phyloP scores from a whole-genome alignment of 1,140 invertebrate genomes.

The Battus philenor region DNA sequence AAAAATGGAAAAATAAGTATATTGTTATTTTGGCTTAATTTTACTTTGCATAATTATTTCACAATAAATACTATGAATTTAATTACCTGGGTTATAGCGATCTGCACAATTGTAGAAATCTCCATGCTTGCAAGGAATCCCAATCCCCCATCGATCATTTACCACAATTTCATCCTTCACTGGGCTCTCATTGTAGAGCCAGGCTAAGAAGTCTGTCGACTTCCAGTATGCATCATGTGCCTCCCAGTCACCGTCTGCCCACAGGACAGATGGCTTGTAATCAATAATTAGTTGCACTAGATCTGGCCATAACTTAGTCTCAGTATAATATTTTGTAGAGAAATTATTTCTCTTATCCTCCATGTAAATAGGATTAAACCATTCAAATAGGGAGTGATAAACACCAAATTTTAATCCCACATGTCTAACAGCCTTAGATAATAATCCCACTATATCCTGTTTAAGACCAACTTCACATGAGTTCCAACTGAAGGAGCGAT shows the following conservation, averaged over 20 bases:
- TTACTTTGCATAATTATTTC: too few species aligned
- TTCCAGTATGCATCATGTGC: slow-evolving; percentile 88
- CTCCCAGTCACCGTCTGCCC: slow-evolving; percentile 96
- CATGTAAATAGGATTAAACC: slow-evolving; percentile 92
- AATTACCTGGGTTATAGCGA: slow-evolving; percentile 89
- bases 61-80: not conserved
- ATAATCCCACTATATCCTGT: slow-evolving; percentile 87
- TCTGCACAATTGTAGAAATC: slow-evolving; percentile 91
- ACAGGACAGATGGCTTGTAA: slow-evolving; percentile 95
- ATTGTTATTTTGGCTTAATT: too few species aligned
- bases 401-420: slow-evolving; percentile 87
- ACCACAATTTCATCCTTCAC: slow-evolving; percentile 92
- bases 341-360: slow-evolving; percentile 84
- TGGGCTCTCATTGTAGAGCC: slow-evolving; percentile 96
- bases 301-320: slow-evolving; percentile 84
- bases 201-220: too few species aligned
- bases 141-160: slow-evolving; percentile 92
- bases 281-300: slow-evolving; percentile 83
- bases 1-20: too few species aligned
- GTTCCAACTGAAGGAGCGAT: slow-evolving; percentile 93
- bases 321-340: slow-evolving; percentile 80
- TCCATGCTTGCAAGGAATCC: slow-evolving; percentile 90
- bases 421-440: slow-evolving; percentile 82
- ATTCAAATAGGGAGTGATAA: slow-evolving; percentile 94
- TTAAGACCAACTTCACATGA: slow-evolving; percentile 90